Evolutionary conservation across 92 coral and sea anemone genomes (phyloP), one percentile per base, ranked within the genome.

Genomic region (Parazoanthus darwini): DNA sequence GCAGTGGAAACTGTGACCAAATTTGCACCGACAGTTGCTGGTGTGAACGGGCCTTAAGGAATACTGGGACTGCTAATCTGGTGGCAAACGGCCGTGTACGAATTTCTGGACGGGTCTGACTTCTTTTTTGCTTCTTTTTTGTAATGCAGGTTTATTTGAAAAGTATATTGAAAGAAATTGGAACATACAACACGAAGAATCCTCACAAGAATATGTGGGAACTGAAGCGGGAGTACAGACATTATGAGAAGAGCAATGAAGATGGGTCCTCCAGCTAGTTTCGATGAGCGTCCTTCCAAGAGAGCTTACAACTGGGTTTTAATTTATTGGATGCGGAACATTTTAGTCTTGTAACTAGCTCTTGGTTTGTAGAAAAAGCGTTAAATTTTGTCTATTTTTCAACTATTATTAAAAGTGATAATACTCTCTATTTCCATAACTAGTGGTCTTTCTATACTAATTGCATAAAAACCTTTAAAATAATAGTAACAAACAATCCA

Each of bases 191-290:
- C 33, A 29, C 33, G 33, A 29, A 29, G 33, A 29, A 97, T 51
- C 99, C 99, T 10, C 99, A 97, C 94, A 97, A 97, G 90, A 97
- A 95, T 89, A 97, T 97, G 99, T 97, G 99, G 99, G 99, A 97
- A 77, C 90, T 97, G 26, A 97, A 95, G 80, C 96, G 97, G 73
- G 99, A 97, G 85, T 97, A 97, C 84, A 92, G 99, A 85, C 99
- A 97, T 89, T 97, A 97, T 86, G 95, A 94, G 59, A 91, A 85
- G 59, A 82, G 89, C 78, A 80, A 76, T 8, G 93, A 89, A 23
- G 89, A 85, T 2, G 86, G 89, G 39, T 75, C 87, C 56, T 84
- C n/a, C 26, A 20, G n/a, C 63, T 48, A 81, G 2, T 23, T 7
- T 81, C 16, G 16, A 5, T 37, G 37, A 72, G 18, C 33, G 1